Conservation (phyloP, 2,113 vertebrate species). For the Anas platyrhynchos region DNA sequence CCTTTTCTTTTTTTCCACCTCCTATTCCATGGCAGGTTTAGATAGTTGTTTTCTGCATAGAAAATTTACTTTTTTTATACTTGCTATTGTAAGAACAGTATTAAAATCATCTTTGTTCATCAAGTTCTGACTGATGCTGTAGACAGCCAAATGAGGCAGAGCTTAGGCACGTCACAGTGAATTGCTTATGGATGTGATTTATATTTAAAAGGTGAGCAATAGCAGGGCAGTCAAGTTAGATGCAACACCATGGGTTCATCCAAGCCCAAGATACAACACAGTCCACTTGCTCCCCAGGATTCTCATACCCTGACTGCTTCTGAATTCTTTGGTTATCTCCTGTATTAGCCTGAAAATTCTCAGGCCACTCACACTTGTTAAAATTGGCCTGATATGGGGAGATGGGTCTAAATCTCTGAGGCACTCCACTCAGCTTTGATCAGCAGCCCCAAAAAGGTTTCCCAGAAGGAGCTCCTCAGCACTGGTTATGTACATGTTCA, state of each 20-base stretch:
- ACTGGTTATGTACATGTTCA: fast-evolving
- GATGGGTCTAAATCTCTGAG: neutral
- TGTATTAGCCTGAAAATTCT: neutral
- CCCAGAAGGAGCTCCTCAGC: neutral
- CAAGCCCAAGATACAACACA: neutral
- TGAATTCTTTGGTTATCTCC: neutral
- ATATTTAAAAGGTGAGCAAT: neutral
- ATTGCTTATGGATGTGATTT: neutral
- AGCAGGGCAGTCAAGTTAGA: neutral
- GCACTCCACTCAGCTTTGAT: neutral
- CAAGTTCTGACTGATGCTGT: neutral
- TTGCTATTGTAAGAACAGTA: neutral
- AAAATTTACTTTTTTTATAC: neutral
- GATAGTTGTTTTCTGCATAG: neutral
- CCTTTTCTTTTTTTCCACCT: neutral
- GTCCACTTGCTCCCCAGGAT: neutral
- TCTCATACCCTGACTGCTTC: neutral
- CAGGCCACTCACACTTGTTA: neutral
- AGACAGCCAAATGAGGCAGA: neutral
- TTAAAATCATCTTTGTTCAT: neutral
- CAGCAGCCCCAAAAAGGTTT: neutral
- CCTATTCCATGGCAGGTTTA: neutral
- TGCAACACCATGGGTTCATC: neutral
- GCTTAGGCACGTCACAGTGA: neutral
- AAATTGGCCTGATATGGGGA: neutral